Conservation (phyloP, 2,797 vertebrate species). For the Paguma larvata region DNA sequence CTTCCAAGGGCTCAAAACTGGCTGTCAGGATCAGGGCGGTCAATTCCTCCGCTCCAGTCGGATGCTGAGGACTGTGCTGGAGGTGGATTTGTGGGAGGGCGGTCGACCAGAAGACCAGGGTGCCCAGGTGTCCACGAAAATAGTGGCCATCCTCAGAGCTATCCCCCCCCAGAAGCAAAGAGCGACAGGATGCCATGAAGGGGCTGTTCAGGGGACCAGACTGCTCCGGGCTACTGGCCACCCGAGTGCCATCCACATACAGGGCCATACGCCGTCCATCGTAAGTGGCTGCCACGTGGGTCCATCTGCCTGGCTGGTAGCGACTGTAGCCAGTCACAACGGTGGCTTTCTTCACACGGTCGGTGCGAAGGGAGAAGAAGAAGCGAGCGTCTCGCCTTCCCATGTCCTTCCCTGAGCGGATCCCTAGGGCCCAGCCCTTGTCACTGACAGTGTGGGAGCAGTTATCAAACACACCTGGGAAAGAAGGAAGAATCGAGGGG, state of each 20-base stretch:
- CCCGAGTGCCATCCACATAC: slow-evolving; percentile 94
- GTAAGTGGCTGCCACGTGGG: slow-evolving; percentile 94
- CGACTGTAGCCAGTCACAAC: slow-evolving; percentile 90
- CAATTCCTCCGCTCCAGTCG: slow-evolving; percentile 64
- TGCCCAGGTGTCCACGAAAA: slow-evolving; percentile 94
- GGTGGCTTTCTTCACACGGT: slow-evolving; percentile 92
- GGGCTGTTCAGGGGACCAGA: slow-evolving; percentile 93
- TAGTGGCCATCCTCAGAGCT: slow-evolving; percentile 89
- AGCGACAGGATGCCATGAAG: slow-evolving; percentile 96
- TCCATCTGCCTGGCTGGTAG: slow-evolving; percentile 93
- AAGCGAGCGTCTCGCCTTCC: slow-evolving; percentile 94
- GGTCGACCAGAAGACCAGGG: slow-evolving; percentile 91
- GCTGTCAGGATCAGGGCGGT: slow-evolving; percentile 87
- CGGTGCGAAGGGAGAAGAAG: slow-evolving; percentile 96
- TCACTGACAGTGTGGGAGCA: slow-evolving; percentile 94
- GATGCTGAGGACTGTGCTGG: slow-evolving; percentile 85
- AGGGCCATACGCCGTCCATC: slow-evolving; percentile 93
- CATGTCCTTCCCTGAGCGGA: slow-evolving; percentile 89
- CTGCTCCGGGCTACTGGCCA: slow-evolving; percentile 92
- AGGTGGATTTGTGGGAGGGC: slow-evolving; percentile 90
- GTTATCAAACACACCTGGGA: slow-evolving; percentile 96
- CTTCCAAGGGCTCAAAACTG: slow-evolving; percentile 89
- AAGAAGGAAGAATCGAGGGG: slow-evolving; percentile 17
- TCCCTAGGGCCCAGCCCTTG: slow-evolving; percentile 97
- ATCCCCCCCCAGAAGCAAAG: slow-evolving; percentile 94